Conservation (phyloP, 2,113 vertebrate species). For the Psettodes erumei region DNA sequence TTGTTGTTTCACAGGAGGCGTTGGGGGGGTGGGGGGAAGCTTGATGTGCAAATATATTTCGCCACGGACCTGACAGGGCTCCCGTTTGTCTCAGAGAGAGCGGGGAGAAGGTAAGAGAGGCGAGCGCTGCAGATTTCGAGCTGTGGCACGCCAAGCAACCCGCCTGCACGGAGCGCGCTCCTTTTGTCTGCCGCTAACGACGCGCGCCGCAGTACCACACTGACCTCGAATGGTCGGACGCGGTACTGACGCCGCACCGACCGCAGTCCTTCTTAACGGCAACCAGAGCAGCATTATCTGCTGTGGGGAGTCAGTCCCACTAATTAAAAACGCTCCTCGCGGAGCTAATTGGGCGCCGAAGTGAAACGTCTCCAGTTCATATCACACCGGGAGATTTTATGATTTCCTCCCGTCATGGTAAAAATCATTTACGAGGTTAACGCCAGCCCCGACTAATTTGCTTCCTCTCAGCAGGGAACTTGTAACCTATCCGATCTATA, state of each 20-base stretch:
- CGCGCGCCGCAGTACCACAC: constrained; percentile 59
- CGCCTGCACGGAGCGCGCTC: background rate
- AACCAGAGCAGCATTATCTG: constrained; percentile 9
- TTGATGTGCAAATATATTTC: background rate
- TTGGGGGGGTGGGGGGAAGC: too few species aligned
- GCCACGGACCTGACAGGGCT: background rate
- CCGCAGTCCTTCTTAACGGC: background rate
- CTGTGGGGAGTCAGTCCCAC: background rate
- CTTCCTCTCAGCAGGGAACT: constrained; percentile 49
- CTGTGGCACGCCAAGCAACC: constrained; percentile 39
- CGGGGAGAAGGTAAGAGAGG: constrained; percentile 48
- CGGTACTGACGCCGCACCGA: constrained; percentile 25
- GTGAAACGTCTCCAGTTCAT: constrained; percentile 15
- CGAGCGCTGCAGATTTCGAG: constrained; percentile 71
- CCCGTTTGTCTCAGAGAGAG: constrained; percentile 18
- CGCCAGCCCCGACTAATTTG: constrained; percentile 45
- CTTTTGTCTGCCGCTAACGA: accelerated
- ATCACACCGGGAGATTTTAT: constrained; percentile 24
- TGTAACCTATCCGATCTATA: constrained; percentile 21
- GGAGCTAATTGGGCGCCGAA: constrained; percentile 3
- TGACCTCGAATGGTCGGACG: constrained; percentile 76
- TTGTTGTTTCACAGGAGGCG: background rate
- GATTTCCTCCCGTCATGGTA: constrained; percentile 25
- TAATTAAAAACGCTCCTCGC: constrained; percentile 11
- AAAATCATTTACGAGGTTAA: constrained; percentile 45